Conservation (phyloP, 2,113 vertebrate genomes). For the Campylomormyrus tamandua region DNA sequence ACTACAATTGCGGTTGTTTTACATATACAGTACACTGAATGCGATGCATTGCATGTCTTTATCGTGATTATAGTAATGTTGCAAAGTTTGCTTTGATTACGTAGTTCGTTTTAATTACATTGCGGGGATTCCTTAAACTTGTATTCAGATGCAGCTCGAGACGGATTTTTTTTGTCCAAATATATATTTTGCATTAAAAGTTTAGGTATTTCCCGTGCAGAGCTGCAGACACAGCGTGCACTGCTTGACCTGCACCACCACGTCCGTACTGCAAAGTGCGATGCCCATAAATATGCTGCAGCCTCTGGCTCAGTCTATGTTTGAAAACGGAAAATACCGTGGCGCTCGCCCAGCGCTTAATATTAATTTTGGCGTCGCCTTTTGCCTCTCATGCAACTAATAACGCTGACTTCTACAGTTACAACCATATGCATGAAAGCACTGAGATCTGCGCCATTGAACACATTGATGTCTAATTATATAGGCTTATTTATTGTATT, state of each 20-base stretch:
- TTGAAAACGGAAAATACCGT: neutral
- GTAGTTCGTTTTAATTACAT: neutral
- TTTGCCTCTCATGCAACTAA: neutral
- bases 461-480: neutral
- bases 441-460: neutral
- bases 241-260: neutral
- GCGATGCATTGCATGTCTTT: neutral
- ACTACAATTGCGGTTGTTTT: neutral
- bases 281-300: neutral
- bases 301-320: neutral
- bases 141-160: neutral
- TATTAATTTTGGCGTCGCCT: neutral
- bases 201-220: neutral
- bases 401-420: neutral
- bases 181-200: neutral
- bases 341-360: neutral
- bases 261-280: neutral
- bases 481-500: neutral
- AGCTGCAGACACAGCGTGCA: neutral
- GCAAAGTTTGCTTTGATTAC: neutral
- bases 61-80: neutral
- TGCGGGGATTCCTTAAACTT: neutral
- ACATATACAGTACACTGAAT: neutral
- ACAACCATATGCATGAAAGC: neutral
- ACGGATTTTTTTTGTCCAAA: neutral